phyloP scores from a whole-genome alignment of 2,888 invertebrate genomes.

The Ophion ventricosus region DNA sequence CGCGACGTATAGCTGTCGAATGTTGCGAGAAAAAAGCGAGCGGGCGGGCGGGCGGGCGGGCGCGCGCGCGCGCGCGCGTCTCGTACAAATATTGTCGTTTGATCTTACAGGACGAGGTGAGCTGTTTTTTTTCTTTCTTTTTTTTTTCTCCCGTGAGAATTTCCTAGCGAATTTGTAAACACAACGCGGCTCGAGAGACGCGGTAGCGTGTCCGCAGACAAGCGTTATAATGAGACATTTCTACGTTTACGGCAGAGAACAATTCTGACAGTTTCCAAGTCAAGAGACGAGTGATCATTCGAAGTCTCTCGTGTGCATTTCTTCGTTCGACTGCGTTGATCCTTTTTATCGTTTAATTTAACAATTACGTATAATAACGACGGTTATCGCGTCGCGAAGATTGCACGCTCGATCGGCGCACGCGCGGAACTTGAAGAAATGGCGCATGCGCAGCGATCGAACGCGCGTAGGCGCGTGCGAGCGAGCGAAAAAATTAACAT shows the following conservation, averaged over 20 bases:
- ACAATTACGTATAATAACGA: conserved; percentile 8
- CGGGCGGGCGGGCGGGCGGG: too few relatives aligned
- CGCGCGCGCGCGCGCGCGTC: not conserved
- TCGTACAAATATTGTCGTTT: conserved; percentile 28
- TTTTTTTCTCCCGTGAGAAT: not conserved
- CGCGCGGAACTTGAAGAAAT: not conserved
- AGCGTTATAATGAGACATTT: not conserved
- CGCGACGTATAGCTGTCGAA: not conserved
- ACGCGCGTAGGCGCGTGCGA: not conserved
- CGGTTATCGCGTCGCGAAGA: not conserved
- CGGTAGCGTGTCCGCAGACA: not conserved
- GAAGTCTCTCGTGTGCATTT: not conserved
- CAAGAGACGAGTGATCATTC: not conserved
- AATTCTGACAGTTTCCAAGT: not conserved
- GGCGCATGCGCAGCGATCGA: not conserved
- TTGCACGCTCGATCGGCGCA: not conserved
- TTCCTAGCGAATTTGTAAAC: conserved; percentile 8
- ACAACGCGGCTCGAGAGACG: not conserved
- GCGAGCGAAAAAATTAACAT: not conserved
- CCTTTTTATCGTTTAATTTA: conserved; percentile 4
- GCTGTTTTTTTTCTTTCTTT: conserved; percentile 12
- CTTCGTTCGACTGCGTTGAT: not conserved
- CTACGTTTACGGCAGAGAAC: not conserved
- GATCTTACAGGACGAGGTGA: not conserved
- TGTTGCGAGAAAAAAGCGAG: not conserved